Evolutionary conservation across 2,888 invertebrate species (phyloP).

Genomic region (Chelonus formosanus): DNA sequence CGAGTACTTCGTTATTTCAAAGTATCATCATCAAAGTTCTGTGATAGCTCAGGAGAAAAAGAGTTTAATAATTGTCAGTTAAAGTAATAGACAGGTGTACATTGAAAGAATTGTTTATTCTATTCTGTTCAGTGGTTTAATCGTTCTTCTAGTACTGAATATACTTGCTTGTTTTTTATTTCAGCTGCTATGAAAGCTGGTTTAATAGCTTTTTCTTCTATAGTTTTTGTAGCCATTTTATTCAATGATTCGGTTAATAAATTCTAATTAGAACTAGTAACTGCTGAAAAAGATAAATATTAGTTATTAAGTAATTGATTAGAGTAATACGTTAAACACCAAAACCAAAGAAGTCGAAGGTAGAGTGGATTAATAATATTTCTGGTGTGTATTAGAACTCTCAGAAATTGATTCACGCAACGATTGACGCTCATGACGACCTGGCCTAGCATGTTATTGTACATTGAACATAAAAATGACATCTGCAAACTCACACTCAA

Average conservation of each 20-base stretch:
- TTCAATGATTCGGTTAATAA: neutral
- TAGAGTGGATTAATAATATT: no score
- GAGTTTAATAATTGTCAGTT: slow-evolving; percentile 15
- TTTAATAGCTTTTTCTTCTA: neutral
- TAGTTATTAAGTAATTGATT: no score
- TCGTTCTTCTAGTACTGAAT: slow-evolving; percentile 7
- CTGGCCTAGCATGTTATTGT: neutral
- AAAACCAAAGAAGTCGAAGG: no score
- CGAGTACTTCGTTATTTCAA: slow-evolving; percentile 53
- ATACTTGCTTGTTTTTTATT: slow-evolving; percentile 22
- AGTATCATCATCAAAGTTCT: slow-evolving; percentile 45
- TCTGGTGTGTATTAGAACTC: neutral
- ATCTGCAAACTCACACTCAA: neutral
- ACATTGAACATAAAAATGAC: slow-evolving; percentile 16
- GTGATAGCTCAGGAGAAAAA: neutral
- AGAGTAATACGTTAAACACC: no score
- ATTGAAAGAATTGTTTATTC: neutral
- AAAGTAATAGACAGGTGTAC: slow-evolving; percentile 8
- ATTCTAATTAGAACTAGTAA: neutral
- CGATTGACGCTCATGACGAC: neutral
- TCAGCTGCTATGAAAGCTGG: slow-evolving; percentile 12
- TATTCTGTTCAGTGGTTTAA: neutral
- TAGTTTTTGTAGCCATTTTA: neutral
- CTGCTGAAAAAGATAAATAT: no score
- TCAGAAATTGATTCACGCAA: neutral